Evolutionary conservation across 2,888 invertebrate genomes (phyloP).

Genomic region (Seladonia tumulorum): DNA sequence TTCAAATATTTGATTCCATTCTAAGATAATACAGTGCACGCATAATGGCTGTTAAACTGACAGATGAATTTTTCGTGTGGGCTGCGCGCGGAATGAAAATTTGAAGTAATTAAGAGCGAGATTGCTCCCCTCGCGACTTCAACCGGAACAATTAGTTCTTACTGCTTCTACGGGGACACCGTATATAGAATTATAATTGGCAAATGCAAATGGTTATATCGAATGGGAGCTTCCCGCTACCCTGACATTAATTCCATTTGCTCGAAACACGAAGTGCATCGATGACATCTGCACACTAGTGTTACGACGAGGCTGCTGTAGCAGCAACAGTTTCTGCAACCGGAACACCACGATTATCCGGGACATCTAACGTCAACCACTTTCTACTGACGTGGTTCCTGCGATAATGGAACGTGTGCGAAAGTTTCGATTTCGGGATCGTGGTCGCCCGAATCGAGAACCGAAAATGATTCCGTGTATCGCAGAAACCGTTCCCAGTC

Average conservation of each 20-base stretch:
- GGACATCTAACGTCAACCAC: constrained; percentile 70
- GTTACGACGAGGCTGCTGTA: constrained; percentile 62
- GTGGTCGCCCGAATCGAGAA: neutral
- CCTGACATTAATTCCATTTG: constrained; percentile 70
- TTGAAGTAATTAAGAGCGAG: constrained; percentile 29
- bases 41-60: neutral
- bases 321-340: constrained; percentile 71
- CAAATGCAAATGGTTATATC: constrained; percentile 66
- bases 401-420: constrained; percentile 52
- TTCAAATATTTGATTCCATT: constrained; percentile 2
- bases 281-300: constrained; percentile 68
- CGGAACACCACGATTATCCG: constrained; percentile 72
- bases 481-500: neutral
- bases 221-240: constrained; percentile 49
- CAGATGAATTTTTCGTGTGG: constrained; percentile 17
- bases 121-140: neutral
- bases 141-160: constrained; percentile 34
- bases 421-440: constrained; percentile 30
- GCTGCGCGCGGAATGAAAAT: neutral
- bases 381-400: constrained; percentile 66
- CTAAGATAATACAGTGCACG: neutral
- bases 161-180: constrained; percentile 1
- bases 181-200: constrained; percentile 59
- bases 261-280: constrained; percentile 70
- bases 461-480: neutral